Evolutionary conservation across 2,888 invertebrate genomes (phyloP).

Genomic region (Platypus cylindrus): DNA sequence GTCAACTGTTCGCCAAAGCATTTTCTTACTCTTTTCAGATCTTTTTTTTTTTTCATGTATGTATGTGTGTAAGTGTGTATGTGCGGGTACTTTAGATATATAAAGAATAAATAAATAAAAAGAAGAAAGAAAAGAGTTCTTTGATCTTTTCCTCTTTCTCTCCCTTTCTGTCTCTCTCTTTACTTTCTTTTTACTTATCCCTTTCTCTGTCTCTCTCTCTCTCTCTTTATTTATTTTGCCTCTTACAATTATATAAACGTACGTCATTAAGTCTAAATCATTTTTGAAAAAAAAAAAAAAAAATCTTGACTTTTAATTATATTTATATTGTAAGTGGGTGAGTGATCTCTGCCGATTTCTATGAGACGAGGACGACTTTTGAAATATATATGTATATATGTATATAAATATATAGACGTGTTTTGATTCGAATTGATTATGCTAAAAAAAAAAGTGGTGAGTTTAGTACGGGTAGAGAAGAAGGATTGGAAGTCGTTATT

Average conservation of each 20-base stretch:
- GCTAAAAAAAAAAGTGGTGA: no score
- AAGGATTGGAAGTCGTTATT: no score
- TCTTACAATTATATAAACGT: conserved; percentile 24
- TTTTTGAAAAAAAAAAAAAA: conserved; percentile 17
- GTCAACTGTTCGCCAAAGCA: conserved; percentile 16
- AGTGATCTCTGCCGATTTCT: conserved; percentile 25
- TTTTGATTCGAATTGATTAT: no score
- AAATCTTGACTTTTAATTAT: conserved; percentile 24
- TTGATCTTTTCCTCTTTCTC: conserved; percentile 31
- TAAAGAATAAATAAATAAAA: neutral
- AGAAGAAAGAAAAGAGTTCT: conserved; percentile 19
- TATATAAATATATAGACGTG: no score
- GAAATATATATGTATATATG: no score
- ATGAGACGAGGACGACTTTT: conserved; percentile 12
- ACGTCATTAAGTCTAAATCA: conserved; percentile 29
- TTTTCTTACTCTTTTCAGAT: conserved; percentile 15
- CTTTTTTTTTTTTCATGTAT: conserved; percentile 18
- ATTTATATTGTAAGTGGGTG: conserved; percentile 24
- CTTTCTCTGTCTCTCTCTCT: neutral
- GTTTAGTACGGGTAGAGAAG: no score
- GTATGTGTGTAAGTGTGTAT: conserved; percentile 2
- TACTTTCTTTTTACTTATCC: no score
- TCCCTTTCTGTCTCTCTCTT: no score
- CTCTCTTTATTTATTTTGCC: conserved; percentile 17
- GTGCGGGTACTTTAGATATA: conserved; percentile 16